These are phyloP conservation scores for Rousettus madagascariensis DNA, from an alignment of 2,797 vertebrate species.

Conservation along the genomic window DNA sequence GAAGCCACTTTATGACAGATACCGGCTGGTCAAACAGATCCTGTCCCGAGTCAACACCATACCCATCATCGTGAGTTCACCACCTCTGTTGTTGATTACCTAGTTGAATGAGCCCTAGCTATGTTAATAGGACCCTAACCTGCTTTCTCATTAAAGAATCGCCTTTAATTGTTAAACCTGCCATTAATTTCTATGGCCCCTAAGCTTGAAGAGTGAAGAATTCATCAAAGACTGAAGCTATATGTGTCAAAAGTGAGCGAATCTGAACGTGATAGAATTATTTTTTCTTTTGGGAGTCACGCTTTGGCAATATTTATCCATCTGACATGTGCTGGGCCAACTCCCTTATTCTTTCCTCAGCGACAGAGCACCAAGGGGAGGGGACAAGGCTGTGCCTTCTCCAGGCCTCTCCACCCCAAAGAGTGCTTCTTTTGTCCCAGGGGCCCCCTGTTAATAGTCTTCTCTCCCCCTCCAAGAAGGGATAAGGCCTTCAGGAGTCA, in stretches of 20 bases:
- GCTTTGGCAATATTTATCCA: not conserved
- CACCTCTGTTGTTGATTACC: not conserved
- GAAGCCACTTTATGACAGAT: constrained; percentile 98
- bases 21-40: constrained; percentile 98
- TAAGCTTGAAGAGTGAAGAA: not conserved
- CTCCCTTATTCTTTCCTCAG: not conserved
- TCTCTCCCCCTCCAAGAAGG: not conserved
- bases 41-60: constrained; percentile 94
- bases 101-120: not conserved
- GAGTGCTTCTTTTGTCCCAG: not conserved
- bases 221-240: not conserved
- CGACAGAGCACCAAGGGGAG: not conserved
- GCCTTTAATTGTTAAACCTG: not conserved
- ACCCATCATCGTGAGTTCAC: constrained; percentile 94
- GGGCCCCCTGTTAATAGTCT: not conserved
- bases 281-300: not conserved
- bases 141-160: not conserved
- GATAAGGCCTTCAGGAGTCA: not conserved
- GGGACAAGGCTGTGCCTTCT: not conserved
- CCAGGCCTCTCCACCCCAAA: not conserved
- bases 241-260: not conserved
- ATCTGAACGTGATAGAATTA: not conserved
- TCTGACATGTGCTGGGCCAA: not conserved
- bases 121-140: not conserved
- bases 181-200: fast-evolving